Base-by-base conservation (phyloP, 2,113 vertebrate species). In the Lepisosteus oculatus region DNA sequence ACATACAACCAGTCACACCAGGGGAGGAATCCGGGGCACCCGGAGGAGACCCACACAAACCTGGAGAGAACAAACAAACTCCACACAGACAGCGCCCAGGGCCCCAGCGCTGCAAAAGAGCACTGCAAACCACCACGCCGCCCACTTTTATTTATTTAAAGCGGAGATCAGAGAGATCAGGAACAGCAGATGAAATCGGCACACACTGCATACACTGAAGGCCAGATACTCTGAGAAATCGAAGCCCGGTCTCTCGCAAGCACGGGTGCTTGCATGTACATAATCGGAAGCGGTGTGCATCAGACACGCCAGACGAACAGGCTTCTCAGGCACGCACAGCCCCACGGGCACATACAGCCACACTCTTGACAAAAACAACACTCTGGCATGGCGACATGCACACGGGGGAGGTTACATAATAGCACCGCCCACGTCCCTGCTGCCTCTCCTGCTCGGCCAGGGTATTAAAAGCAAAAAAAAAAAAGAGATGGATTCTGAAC, bases 391-490 rank as follows among this genome's bases (percentile, higher is more conserved):
- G 17, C 17, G 17, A 29, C 17, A 54, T 61, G 51, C 68, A 67
- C 67, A 43, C 17, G 68, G 66, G 67, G 54, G 41, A 72, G 67
- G 68, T 81, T 81, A 79, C 45, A 61, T 77, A 83, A 80, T 47
- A 41, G 59, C 43, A 67, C 66, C 29, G 55, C 68, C 54, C 67
- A 68, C 75, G 71, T 72, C 67, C 65, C 61, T 75, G 64, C 55
- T 69, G 45, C 44, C 44, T 65, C 65, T 68, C 59, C 42, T 29
- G 17, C 55, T 76, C 29, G 51, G 66, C 65, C 71, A 70, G 59
- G 43, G 78, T 79, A 85, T 85, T 82, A 83, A 80, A 78, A 69
- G 8, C 47, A 29, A 13, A 55, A 8, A 43, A 51, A 8, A 55
- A 74, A 43, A 77, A 71, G 73, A 66, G 44, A 69, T 65, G 61